Evolutionary conservation across 2,113 vertebrate species (phyloP).

Genomic region (Nycticorax nycticorax): DNA sequence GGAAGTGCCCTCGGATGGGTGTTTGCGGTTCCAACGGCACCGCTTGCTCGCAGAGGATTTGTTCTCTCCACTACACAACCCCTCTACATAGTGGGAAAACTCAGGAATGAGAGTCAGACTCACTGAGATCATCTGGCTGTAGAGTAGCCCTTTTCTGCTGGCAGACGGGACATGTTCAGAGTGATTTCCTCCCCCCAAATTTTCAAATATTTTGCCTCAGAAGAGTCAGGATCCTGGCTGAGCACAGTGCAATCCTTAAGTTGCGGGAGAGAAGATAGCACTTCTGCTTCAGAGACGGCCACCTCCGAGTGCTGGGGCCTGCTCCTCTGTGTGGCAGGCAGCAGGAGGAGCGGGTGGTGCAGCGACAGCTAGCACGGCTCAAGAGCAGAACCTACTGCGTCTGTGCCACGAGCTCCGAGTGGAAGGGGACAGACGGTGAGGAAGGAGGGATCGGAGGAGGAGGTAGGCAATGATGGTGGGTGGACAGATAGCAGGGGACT

Average conservation of each 20-base stretch:
- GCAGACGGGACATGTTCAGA: background rate
- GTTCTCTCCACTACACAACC: background rate
- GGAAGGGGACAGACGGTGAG: background rate
- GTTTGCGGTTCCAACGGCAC: background rate
- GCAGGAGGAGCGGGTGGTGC: background rate
- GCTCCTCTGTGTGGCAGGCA: background rate
- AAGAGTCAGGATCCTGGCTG: background rate
- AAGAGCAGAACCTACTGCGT: background rate
- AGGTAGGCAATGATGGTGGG: background rate
- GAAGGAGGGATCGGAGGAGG: background rate
- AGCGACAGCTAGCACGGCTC: background rate
- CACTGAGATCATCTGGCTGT: background rate
- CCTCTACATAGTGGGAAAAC: accelerated
- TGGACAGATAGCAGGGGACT: background rate
- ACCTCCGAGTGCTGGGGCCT: background rate
- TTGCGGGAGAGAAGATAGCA: background rate
- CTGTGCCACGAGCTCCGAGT: background rate
- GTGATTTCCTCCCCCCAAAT: background rate
- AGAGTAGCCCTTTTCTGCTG: background rate
- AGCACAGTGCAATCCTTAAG: background rate
- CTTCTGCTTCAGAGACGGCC: accelerated
- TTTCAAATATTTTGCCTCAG: background rate
- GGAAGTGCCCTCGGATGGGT: background rate
- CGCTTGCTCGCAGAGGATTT: background rate
- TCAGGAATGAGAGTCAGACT: background rate